A percentile compares a stretch with the other conserved stretches of the same genome.
These are phyloP conservation scores for Oreochromis grahami DNA, from an alignment of 2,797 vertebrate genomes.

Conservation along the genomic window DNA sequence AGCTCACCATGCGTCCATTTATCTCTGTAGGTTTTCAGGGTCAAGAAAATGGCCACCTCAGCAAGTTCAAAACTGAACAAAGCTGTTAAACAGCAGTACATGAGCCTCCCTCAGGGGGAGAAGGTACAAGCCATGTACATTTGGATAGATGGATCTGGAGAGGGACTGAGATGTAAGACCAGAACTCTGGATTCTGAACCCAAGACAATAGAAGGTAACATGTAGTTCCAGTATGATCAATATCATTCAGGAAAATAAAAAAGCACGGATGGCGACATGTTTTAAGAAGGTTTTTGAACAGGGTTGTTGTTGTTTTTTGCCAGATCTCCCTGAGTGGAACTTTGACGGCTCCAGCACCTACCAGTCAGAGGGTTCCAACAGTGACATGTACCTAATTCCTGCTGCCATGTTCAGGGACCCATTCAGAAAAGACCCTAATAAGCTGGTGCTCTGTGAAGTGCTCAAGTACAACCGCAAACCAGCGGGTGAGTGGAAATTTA, in stretches of 20 bases:
- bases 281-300: neutral
- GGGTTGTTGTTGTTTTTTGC: neutral
- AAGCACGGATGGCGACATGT: neutral
- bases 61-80: slow-evolving; percentile 89
- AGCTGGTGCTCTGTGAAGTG: slow-evolving; percentile 95
- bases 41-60: slow-evolving; percentile 84
- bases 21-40: slow-evolving; percentile 31
- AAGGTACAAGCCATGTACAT: slow-evolving; percentile 93
- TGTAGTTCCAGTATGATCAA: slow-evolving; percentile 71
- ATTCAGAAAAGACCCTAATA: slow-evolving; percentile 96
- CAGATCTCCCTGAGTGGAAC: slow-evolving; percentile 97
- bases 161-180: slow-evolving; percentile 92
- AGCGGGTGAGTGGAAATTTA: slow-evolving; percentile 78
- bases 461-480: slow-evolving; percentile 93
- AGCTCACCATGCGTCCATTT: neutral
- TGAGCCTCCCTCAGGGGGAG: slow-evolving; percentile 89
- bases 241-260: neutral
- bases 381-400: slow-evolving; percentile 95
- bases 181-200: slow-evolving; percentile 90
- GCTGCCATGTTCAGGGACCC: slow-evolving; percentile 94
- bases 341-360: slow-evolving; percentile 97
- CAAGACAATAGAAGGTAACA: slow-evolving; percentile 88
- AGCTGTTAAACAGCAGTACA: slow-evolving; percentile 88
- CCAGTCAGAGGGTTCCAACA: slow-evolving; percentile 96
- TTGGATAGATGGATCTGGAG: slow-evolving; percentile 93